Conservation (phyloP, 2,888 invertebrate species). For the Cephonodes hylas region DNA sequence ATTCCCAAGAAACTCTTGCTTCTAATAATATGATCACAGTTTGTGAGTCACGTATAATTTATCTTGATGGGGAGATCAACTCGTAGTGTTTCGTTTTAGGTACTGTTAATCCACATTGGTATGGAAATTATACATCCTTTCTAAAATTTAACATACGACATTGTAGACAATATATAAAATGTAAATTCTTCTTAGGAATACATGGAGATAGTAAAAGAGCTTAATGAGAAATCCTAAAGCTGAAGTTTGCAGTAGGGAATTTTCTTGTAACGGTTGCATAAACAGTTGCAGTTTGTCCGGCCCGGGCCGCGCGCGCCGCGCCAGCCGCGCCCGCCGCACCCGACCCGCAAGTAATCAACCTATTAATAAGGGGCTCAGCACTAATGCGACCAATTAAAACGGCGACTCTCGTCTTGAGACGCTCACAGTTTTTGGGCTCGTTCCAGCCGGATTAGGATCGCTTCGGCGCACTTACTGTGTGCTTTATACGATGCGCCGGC, state of each 20-base stretch:
- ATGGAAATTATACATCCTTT: no score
- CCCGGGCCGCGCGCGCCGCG: constrained; percentile 6
- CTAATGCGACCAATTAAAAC: constrained; percentile 79
- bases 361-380: constrained; percentile 77
- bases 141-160: no score
- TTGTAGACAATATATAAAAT: neutral
- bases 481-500: constrained; percentile 38
- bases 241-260: neutral
- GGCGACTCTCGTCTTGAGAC: constrained; percentile 74
- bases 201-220: neutral
- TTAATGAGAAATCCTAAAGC: constrained; percentile 1
- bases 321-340: constrained; percentile 35
- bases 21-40: no score
- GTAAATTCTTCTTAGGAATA: neutral
- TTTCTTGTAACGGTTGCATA: constrained; percentile 9
- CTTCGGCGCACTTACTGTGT: constrained; percentile 53
- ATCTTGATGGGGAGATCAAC: no score
- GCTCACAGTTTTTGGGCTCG: constrained; percentile 77
- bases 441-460: constrained; percentile 71
- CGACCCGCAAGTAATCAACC: constrained; percentile 76
- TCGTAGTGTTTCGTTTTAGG: no score
- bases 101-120: no score
- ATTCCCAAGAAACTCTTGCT: no score
- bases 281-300: constrained; percentile 8
- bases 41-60: no score